A percentile compares a stretch with the other conserved stretches of the same genome.
These are phyloP conservation scores for Papilio polytes DNA, from an alignment of 1,140 invertebrate genomes.

Conservation along the genomic window DNA sequence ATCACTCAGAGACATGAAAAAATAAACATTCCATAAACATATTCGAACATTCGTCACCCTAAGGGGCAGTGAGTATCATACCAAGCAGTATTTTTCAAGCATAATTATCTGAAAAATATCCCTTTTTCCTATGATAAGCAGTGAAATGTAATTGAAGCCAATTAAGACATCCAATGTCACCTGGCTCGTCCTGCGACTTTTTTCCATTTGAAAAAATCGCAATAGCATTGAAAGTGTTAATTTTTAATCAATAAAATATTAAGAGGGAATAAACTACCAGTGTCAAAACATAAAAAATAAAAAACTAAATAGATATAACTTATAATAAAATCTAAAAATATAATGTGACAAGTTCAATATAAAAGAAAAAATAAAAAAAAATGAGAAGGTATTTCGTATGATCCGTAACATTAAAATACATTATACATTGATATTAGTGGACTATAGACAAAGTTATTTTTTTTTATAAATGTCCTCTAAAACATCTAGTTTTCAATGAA, in stretches of 20 bases:
- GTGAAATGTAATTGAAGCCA: not conserved
- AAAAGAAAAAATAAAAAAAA: not conserved
- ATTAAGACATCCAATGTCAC: not conserved
- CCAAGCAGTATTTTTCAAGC: not conserved
- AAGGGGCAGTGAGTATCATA: slow-evolving; percentile 14
- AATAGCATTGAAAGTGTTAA: not conserved
- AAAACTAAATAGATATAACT: not conserved
- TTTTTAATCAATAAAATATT: not conserved
- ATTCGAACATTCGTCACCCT: slow-evolving; percentile 7
- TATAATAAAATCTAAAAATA: not conserved
- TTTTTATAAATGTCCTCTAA: not conserved
- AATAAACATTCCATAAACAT: slow-evolving; percentile 6
- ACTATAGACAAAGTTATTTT: not conserved
- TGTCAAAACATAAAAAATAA: not conserved
- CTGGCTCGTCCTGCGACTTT: not conserved
- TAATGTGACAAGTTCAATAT: not conserved
- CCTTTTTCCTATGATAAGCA: too few relatives aligned
- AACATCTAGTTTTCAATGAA: not conserved
- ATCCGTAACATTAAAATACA: not conserved
- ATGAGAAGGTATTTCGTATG: not conserved
- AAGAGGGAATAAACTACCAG: not conserved
- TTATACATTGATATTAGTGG: not conserved
- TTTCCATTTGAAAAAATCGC: not conserved
- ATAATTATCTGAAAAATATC: too few relatives aligned
- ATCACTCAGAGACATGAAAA: not conserved